These are phyloP conservation scores for Gryllus longicercus DNA, from an alignment of 2,888 invertebrate genomes.

Conservation along the genomic window DNA sequence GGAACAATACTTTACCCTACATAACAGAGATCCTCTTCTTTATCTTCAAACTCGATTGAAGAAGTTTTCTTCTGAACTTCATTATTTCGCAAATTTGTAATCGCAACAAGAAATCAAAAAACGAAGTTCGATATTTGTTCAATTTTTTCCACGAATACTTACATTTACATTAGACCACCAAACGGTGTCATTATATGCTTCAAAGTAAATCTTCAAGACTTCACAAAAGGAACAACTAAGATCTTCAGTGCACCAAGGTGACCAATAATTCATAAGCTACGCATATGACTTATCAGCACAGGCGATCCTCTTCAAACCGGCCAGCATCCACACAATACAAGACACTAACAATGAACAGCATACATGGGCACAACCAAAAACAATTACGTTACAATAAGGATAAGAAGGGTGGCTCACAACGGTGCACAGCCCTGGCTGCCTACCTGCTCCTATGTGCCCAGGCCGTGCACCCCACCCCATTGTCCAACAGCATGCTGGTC, in stretches of 20 bases:
- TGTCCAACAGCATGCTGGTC: not conserved
- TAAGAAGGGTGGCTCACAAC: not conserved
- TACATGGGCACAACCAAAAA: not conserved
- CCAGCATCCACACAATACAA: slow-evolving; percentile 18
- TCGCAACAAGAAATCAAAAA: no score
- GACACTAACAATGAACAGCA: not conserved
- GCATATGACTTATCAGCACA: slow-evolving; percentile 4
- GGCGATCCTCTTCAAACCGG: slow-evolving; percentile 6
- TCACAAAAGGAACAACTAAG: not conserved
- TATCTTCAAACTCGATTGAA: no score
- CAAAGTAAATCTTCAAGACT: not conserved
- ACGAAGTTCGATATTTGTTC: no score
- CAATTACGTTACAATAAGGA: not conserved
- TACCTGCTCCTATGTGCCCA: not conserved
- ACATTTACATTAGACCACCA: no score
- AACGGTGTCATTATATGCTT: not conserved
- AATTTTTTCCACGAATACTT: no score
- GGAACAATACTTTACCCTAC: slow-evolving; percentile 17
- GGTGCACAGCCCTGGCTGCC: slow-evolving; percentile 1
- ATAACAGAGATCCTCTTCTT: not conserved
- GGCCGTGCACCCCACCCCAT: not conserved
- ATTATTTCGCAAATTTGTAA: not conserved
- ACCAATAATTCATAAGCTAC: slow-evolving; percentile 11
- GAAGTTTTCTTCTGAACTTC: slow-evolving; percentile 6
- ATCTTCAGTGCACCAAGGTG: not conserved